Base-by-base conservation (phyloP, 2,113 vertebrate species). In the Otus sunia region DNA sequence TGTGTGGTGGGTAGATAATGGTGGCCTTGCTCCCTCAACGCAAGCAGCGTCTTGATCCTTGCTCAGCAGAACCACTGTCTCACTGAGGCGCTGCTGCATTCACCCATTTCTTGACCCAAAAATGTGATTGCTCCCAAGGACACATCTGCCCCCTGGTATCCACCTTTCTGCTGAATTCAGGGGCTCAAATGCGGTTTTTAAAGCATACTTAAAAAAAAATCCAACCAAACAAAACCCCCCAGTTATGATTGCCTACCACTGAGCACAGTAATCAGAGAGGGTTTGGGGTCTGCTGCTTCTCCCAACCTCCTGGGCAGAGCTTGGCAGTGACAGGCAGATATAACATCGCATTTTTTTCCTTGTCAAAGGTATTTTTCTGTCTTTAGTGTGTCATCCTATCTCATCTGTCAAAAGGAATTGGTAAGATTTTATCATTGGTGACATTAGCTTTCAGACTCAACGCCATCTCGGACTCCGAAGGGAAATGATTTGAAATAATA, bases 91-190 rank as follows among this genome's bases (percentile, higher is more conserved):
- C 18, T 10, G 27, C 45, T 20, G 41, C 1, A 0, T 39, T 63
- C 49, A 56, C 43, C 39, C 14, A 3, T 21, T 64, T 64, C 56
- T 72, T 5, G 0, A 23, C 37, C 63, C 15, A 7, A 59, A 90
- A 39, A 2, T 0, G 4, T 12, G 2, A 29, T 8, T 63, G 39
- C 6, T 76, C 67, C 45, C 22, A 8, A 45, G 47, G 8, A 29
- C 37, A 49, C 0, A 0, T 4, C 56, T 83, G 5, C 11, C 4
- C 2, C 36, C 37, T 1, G 0, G 2, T 14, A 29, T 16, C 41
- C 58, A 62, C 25, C 27, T 58, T 36, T 25, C 73, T 84, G 73
- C 19, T 66, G 45, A 45, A 49, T 85, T 45, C 5, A 34, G 21
- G 49, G 34, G 8, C 15, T 52, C 63, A 55, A 63, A 50, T 27